Percentiles rank a stretch among this genome's conserved stretches.
Conservation (phyloP, 2,797 vertebrate species). For the Streptopelia turtur region DNA sequence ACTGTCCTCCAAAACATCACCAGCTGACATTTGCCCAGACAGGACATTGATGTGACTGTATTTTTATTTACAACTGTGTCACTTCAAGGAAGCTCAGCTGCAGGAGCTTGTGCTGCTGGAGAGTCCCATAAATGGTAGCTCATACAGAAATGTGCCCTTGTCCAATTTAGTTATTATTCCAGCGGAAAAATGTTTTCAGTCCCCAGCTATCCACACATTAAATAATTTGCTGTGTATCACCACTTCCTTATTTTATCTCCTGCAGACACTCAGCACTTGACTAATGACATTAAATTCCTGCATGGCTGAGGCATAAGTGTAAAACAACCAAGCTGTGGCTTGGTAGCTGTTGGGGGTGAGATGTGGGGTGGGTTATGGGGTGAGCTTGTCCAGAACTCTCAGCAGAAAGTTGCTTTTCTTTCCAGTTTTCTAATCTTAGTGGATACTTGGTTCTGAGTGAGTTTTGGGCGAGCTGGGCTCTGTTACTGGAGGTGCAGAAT, state of each 20-base stretch:
- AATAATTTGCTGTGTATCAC: background rate
- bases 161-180: background rate
- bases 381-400: background rate
- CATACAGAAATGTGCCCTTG: background rate
- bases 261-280: background rate
- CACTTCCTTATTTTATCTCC: background rate
- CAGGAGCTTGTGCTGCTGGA: background rate
- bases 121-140: background rate
- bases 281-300: background rate
- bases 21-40: background rate
- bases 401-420: background rate
- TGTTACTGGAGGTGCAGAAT: background rate
- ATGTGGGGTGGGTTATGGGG: background rate
- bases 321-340: background rate
- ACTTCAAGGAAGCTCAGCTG: background rate
- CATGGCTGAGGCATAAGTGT: background rate
- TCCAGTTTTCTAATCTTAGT: background rate
- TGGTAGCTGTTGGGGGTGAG: background rate
- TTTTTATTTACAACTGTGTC: background rate
- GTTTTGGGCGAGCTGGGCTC: background rate
- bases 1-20: background rate
- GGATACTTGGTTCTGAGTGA: background rate
- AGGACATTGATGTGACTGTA: background rate
- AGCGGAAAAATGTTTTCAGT: background rate
- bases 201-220: background rate